These are phyloP conservation scores for Hydropsyche tenuis DNA, from an alignment of 1,140 invertebrate species.

Conservation along the genomic window DNA sequence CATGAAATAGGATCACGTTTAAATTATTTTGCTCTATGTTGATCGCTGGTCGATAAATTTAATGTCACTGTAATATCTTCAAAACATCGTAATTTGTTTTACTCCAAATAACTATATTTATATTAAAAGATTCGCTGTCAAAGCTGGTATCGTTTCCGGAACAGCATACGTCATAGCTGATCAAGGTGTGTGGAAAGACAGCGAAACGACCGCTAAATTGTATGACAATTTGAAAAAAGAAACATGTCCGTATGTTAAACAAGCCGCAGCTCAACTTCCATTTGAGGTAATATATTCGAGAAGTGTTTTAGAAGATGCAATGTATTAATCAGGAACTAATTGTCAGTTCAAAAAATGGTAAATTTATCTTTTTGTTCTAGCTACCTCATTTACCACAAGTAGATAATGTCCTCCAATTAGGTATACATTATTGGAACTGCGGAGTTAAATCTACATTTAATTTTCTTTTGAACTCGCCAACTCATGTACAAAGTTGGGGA, in stretches of 20 bases:
- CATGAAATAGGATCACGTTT: too few relatives aligned
- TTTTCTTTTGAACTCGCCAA: conserved; percentile 61
- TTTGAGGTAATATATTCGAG: conserved; percentile 57
- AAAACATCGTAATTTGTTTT: too few relatives aligned
- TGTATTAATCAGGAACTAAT: background rate
- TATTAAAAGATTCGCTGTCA: conserved; percentile 60
- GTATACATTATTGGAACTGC: conserved; percentile 65
- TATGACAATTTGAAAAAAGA: conserved; percentile 61
- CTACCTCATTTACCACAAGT: conserved; percentile 63
- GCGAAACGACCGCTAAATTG: conserved; percentile 60
- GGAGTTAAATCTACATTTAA: conserved; percentile 63
- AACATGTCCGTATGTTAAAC: conserved; percentile 62
- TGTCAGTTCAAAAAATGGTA: too few relatives aligned
- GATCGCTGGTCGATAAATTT: too few relatives aligned
- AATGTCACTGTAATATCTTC: too few relatives aligned
- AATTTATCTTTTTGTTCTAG: conserved; percentile 55
- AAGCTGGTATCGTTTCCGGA: conserved; percentile 60
- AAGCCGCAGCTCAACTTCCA: conserved; percentile 62
- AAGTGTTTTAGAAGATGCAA: too few relatives aligned
- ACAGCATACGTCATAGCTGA: conserved; percentile 64
- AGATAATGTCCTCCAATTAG: conserved; percentile 59
- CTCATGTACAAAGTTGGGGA: conserved; percentile 55
- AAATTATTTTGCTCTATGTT: too few relatives aligned
- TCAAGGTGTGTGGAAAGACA: conserved; percentile 65
- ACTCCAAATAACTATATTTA: too few relatives aligned